phyloP scores from a whole-genome alignment of 1,140 invertebrate genomes.

The Micrasema minimum region DNA sequence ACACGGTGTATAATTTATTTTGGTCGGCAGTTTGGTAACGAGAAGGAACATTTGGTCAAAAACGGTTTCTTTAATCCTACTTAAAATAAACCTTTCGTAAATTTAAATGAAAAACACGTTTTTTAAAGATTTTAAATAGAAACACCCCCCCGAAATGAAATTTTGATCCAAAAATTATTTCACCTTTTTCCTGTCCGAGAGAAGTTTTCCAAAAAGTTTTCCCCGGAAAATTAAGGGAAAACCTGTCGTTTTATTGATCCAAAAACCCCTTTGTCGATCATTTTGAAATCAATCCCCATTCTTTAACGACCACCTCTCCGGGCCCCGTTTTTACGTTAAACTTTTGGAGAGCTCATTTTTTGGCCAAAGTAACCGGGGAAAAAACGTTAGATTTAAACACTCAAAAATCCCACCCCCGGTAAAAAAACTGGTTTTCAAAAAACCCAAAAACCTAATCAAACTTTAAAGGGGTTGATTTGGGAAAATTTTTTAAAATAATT shows the following conservation, averaged over 20 bases:
- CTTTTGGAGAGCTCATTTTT: constrained; percentile 40
- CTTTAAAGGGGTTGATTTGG: constrained; percentile 39
- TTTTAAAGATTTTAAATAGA: constrained; percentile 39
- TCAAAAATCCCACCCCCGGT: constrained; percentile 24
- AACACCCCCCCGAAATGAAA: constrained; percentile 49
- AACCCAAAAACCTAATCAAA: constrained; percentile 37
- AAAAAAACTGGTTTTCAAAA: constrained; percentile 50
- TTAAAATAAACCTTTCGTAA: constrained; percentile 32
- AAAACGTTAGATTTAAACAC: constrained; percentile 49
- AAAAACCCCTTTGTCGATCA: constrained; percentile 53
- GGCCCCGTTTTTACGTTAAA: constrained; percentile 40
- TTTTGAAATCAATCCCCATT: constrained; percentile 53
- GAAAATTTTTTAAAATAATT: constrained; percentile 21
- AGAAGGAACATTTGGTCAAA: no score
- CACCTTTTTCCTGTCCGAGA: constrained; percentile 48
- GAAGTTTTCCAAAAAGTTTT: constrained; percentile 52
- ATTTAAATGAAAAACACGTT: constrained; percentile 32
- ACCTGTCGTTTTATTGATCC: constrained; percentile 51
- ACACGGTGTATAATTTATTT: constrained; percentile 43
- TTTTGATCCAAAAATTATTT: constrained; percentile 51
- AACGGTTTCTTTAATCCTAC: no score
- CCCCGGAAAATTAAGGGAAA: constrained; percentile 53
- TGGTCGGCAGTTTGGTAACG: constrained; percentile 1
- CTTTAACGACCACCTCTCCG: constrained; percentile 52
- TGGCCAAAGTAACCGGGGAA: constrained; percentile 42